A percentile compares a stretch with the other conserved stretches of the same genome.
phyloP scores from a whole-genome alignment of 2,888 invertebrate species.

The Cephus pygmeus region DNA sequence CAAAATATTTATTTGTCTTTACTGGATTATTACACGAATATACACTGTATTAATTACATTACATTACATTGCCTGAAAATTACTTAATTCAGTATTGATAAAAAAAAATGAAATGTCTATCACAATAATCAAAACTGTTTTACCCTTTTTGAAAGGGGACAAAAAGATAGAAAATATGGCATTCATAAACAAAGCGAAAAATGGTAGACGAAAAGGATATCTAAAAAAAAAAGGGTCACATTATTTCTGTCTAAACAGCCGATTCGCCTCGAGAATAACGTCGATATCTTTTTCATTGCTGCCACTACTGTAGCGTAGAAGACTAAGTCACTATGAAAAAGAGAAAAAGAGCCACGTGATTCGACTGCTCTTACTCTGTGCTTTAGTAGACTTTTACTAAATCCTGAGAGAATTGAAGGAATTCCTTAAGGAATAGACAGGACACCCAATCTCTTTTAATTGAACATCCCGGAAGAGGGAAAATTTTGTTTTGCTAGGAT shows the following conservation, averaged over 20 bases:
- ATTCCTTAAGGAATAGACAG: background rate
- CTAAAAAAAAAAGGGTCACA: background rate
- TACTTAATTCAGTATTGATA: background rate
- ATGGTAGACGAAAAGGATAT: background rate
- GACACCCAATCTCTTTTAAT: background rate
- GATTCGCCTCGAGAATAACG: background rate
- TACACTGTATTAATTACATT: background rate
- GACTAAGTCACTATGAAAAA: background rate
- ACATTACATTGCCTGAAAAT: background rate
- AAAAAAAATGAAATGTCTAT: background rate
- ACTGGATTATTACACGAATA: conserved; percentile 22
- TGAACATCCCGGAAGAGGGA: background rate
- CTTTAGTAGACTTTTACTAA: background rate
- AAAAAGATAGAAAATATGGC: background rate
- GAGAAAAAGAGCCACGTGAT: background rate
- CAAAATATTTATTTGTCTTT: conserved; percentile 53
- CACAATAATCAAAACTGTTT: background rate
- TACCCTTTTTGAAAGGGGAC: background rate
- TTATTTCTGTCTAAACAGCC: background rate
- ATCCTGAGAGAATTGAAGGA: background rate
- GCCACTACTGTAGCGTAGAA: background rate
- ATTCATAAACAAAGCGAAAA: background rate
- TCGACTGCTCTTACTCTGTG: background rate
- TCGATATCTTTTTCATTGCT: background rate
- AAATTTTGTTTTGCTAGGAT: background rate